Evolutionary conservation across 1,140 invertebrate genomes (phyloP), one percentile per base, ranked within the genome.

Genomic region (Ips typographus): DNA sequence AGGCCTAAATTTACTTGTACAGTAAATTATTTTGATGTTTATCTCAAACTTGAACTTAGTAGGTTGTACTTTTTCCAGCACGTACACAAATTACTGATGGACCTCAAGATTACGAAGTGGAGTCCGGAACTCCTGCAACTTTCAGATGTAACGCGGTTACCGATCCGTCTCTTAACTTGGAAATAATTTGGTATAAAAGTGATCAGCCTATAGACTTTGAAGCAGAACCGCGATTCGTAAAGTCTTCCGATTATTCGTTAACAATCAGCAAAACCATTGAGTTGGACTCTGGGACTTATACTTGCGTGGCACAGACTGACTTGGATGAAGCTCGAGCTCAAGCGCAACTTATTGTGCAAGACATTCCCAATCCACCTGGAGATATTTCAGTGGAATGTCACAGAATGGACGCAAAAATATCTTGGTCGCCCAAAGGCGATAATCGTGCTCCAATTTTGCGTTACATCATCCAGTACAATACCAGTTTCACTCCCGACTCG

Each of bases 391-490:
- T 94, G 2, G 80, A 81, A 1, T 96, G 96, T 79, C 81, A 86
- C 67, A 84, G 85, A 6, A 84, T 84, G 55, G 88, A 91, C 67
- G 92, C 94, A 0, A 84, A 86, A 1, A 85, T 96, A 4, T 84
- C 85, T 71, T 99, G 96, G 96, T 84, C 85, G 75, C 88, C 95
- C 3, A 90, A 90, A 85, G 91, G 95, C 70, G 96, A 98, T 79
- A 98, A 98, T 83, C 89, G 96, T 73, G 91, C 96, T 2, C 94
- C 96, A 3, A 97, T 99, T 75, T 85, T 95, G 2, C 88, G 91
- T 72, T 99, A 93, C 79, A 90, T 89, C 3, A 92, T 99, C 67
- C 93, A 99, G 80, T 93, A 92, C 78, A 98, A 98, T 78, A 99
- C 97, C 0, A 91, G 88, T 43, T 98, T 98, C 79, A 94, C 92